Evolutionary conservation across 2,888 invertebrate species (phyloP), one percentile per base, ranked within the genome.

Genomic region (Gryllus longicercus): DNA sequence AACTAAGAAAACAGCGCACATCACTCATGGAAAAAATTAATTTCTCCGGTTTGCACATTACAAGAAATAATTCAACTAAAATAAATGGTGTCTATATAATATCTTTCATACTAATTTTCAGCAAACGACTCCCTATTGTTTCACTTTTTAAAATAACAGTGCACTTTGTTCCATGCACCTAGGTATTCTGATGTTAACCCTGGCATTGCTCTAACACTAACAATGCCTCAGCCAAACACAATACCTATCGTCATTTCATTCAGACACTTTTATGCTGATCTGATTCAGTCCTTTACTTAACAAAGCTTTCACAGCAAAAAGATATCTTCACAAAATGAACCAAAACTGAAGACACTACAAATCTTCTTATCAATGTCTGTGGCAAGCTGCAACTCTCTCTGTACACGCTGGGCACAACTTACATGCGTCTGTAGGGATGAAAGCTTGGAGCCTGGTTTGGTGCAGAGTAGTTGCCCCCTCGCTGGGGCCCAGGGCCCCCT

Each of bases 361-460:
- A 18, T 14, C 21, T 25, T 23, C 14, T 14, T 4, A 16, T 21
- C 14, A 23, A 25, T 16, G 16, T 23, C 23, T 16, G 18, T 16
- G 75, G n/a, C 14, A 75, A 14, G 14, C 16, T 14, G 14, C 14
- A 25, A 16, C 18, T 14, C 18, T 21, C 21, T 21, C 75, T 75
- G 75, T 14, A 51, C 21, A 75, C 75, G 51, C 25, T 50, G 25
- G 51, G 25, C 75, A 21, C 80, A 74, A 77, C 50, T 81, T 78
- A 81, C 81, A 81, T 87, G 82, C 89, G 87, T 85, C 89, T 86
- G 85, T 89, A 89, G 79, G 89, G 89, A 85, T 89, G 89, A 85
- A 88, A 89, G 84, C 88, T 87, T 82, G 87, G 87, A 82, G 88
- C 86, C 83, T 87, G 87, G 83, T 85, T 85, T 81, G 88, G 86